phyloP scores from a whole-genome alignment of 2,113 vertebrate species.

The Saiga tatarica region DNA sequence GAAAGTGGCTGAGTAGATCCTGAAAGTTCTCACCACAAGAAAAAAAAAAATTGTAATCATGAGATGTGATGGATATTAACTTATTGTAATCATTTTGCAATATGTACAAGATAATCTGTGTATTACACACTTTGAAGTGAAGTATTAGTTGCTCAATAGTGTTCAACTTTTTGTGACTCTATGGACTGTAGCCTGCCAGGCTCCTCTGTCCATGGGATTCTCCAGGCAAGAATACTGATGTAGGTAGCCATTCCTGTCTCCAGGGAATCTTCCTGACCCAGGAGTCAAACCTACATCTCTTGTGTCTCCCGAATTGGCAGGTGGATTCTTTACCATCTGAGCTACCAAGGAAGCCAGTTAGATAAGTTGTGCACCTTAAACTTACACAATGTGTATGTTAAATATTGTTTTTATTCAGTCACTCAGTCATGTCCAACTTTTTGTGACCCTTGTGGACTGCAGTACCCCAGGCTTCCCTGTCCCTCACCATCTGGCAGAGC shows the following conservation, averaged over 20 bases:
- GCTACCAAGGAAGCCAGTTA: neutral
- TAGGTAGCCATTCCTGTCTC: neutral
- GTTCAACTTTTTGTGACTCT: neutral
- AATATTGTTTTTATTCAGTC: neutral
- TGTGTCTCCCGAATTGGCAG: neutral
- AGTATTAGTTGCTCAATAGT: neutral
- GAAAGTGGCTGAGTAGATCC: neutral
- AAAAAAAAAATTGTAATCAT: neutral
- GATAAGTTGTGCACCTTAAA: neutral
- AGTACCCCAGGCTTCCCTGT: neutral
- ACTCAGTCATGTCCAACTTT: neutral
- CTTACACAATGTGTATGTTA: neutral
- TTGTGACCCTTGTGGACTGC: neutral
- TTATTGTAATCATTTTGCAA: neutral
- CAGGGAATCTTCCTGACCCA: neutral
- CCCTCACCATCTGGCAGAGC: neutral
- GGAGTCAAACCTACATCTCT: neutral
- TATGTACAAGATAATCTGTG: neutral
- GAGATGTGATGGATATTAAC: neutral
- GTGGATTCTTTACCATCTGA: neutral
- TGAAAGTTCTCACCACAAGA: neutral
- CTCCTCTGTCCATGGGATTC: neutral
- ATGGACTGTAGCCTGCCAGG: neutral
- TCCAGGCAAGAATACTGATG: neutral
- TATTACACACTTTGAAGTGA: neutral